Percentiles rank a stretch among this genome's conserved stretches.
Conservation (phyloP, 2,888 invertebrate species). For the Mesorhabditis spiculigera region DNA sequence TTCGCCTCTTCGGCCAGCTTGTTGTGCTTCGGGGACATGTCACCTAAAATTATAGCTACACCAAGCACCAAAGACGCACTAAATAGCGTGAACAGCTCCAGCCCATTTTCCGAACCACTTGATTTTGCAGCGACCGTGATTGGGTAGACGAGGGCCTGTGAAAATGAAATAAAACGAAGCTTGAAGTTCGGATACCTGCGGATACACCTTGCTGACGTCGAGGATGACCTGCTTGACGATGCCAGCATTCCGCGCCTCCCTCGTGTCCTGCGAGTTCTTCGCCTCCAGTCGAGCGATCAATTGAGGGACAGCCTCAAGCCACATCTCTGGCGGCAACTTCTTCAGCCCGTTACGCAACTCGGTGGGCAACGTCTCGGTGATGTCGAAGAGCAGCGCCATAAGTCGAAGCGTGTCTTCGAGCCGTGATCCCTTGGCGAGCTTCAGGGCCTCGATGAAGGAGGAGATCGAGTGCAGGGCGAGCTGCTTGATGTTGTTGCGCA, state of each 20-base stretch:
- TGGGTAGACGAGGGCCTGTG: slow-evolving; percentile 81
- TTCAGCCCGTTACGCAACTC: background rate
- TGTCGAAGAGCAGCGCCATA: slow-evolving; percentile 83
- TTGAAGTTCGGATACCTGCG: slow-evolving; percentile 67
- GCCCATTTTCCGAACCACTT: slow-evolving; percentile 82
- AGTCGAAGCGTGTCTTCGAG: slow-evolving; percentile 89
- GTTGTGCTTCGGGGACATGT: slow-evolving; percentile 89
- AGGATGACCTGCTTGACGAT: slow-evolving; percentile 87
- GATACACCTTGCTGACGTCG: slow-evolving; percentile 95
- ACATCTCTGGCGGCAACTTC: background rate
- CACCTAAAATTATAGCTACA: slow-evolving; percentile 66
- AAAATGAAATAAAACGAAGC: slow-evolving; percentile 7
- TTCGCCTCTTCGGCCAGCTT: slow-evolving; percentile 81
- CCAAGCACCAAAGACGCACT: too few relatives aligned
- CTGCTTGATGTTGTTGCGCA: slow-evolving; percentile 8
- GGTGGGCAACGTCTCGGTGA: background rate
- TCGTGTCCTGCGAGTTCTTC: slow-evolving; percentile 67
- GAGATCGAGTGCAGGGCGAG: slow-evolving; percentile 26
- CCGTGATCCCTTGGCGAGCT: slow-evolving; percentile 63
- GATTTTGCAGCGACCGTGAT: slow-evolving; percentile 89
- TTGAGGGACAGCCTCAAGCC: slow-evolving; percentile 78
- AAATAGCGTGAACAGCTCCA: slow-evolving; percentile 70
- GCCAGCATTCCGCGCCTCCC: slow-evolving; percentile 68
- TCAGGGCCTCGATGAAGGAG: slow-evolving; percentile 47
- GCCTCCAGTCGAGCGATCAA: slow-evolving; percentile 96